phyloP scores from a whole-genome alignment of 2,888 invertebrate species.

The Erannis defoliaria region DNA sequence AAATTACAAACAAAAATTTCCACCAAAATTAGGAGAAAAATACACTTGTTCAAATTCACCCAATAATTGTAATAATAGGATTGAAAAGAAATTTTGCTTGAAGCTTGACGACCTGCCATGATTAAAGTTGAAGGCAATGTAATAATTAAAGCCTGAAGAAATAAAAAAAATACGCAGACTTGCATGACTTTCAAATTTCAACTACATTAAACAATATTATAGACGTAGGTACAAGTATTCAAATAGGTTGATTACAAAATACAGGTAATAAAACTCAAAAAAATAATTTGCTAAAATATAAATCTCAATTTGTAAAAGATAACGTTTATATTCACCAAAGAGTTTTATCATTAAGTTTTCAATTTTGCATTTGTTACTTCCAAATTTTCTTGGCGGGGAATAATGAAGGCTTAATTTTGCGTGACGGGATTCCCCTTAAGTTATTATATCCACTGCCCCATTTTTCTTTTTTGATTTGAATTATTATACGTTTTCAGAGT shows the following conservation, averaged over 20 bases:
- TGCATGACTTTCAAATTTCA: not conserved
- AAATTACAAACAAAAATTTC: too few species aligned
- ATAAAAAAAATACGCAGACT: not conserved
- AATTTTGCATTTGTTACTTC: conserved; percentile 48
- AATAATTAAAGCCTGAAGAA: too few species aligned
- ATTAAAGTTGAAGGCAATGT: too few species aligned
- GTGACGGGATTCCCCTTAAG: conserved; percentile 34
- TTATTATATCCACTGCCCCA: conserved; percentile 12
- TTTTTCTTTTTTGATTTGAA: conserved; percentile 9
- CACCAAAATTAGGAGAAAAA: too few species aligned
- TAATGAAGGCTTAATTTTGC: conserved; percentile 50
- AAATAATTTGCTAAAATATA: conserved; percentile 13
- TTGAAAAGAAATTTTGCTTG: too few species aligned
- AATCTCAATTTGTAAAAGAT: conserved; percentile 24
- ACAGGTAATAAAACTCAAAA: not conserved
- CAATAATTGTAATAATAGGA: too few species aligned
- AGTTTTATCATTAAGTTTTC: conserved; percentile 51
- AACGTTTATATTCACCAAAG: conserved; percentile 30
- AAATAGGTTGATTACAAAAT: not conserved
- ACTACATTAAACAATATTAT: not conserved
- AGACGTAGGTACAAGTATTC: too few species aligned
- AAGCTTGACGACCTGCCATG: too few species aligned
- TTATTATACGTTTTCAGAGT: too few species aligned
- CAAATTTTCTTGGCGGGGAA: conserved; percentile 41
- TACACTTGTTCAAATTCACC: too few species aligned